A percentile compares a stretch with the other conserved stretches of the same genome.
Conservation (phyloP, 2,888 invertebrate genomes). For the Atrina japonica region DNA sequence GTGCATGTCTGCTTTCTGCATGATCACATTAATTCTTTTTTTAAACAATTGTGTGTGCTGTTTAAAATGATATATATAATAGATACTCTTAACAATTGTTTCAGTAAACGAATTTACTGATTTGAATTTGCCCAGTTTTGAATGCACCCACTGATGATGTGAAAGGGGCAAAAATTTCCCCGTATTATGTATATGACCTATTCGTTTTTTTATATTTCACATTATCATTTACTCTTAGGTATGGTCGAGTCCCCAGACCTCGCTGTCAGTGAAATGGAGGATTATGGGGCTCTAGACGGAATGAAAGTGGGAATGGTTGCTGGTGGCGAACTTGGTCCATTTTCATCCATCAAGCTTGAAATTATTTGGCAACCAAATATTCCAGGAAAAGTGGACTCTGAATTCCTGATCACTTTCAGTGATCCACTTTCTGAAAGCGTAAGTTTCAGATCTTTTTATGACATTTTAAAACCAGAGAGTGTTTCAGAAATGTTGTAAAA, state of each 20-base stretch:
- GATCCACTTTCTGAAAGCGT: constrained; percentile 77
- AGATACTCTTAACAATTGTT: too few species aligned
- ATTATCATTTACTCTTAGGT: not conserved
- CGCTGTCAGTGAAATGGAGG: constrained; percentile 68
- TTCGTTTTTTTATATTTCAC: not conserved
- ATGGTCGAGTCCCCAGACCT: constrained; percentile 58
- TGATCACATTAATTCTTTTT: too few species aligned
- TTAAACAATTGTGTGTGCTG: too few species aligned
- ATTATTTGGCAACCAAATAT: constrained; percentile 79
- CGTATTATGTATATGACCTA: too few species aligned
- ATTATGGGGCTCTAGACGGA: constrained; percentile 71
- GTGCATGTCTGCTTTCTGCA: too few species aligned
- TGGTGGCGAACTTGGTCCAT: constrained; percentile 75
- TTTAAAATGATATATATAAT: too few species aligned
- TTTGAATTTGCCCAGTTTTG: too few species aligned
- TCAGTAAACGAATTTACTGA: too few species aligned
- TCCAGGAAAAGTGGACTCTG: constrained; percentile 76
- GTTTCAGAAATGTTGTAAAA: too few species aligned
- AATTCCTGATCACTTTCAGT: constrained; percentile 76
- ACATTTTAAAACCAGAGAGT: too few species aligned
- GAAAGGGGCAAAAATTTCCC: too few species aligned
- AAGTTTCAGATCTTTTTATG: constrained; percentile 50
- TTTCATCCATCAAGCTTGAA: constrained; percentile 77
- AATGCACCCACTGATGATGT: too few species aligned
- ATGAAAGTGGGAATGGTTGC: constrained; percentile 72